Percentiles rank a stretch among this genome's conserved stretches.
These are phyloP conservation scores for Tenualosa thibaudeaui DNA, from an alignment of 2,797 vertebrate genomes.

Conservation along the genomic window DNA sequence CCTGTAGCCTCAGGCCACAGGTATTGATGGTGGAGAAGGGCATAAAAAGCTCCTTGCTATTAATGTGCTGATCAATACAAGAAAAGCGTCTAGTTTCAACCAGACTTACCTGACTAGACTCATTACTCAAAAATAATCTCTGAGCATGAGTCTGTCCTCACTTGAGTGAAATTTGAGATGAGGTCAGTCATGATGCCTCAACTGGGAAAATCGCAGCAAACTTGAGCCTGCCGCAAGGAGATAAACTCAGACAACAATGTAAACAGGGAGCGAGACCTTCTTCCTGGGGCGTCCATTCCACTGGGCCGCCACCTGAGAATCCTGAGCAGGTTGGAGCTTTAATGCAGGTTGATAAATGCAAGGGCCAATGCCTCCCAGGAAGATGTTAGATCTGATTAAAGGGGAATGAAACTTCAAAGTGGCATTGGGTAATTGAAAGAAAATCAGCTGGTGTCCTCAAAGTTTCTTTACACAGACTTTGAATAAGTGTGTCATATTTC, in stretches of 20 bases:
- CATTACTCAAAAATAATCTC: not conserved
- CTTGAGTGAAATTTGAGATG: not conserved
- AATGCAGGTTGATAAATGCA: constrained; percentile 2
- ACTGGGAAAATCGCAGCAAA: not conserved
- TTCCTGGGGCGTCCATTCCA: not conserved
- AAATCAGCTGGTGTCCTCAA: not conserved
- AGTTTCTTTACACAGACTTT: not conserved
- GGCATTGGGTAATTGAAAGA: not conserved
- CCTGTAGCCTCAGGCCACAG: no score
- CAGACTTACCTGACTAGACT: not conserved
- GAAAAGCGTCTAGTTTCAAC: not conserved
- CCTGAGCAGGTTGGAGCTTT: not conserved
- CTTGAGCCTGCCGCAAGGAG: not conserved
- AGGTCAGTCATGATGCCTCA: not conserved
- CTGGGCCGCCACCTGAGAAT: not conserved
- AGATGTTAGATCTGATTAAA: not conserved
- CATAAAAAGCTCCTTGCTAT: not conserved
- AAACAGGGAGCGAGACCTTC: not conserved
- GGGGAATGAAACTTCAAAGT: not conserved
- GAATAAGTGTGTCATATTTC: not conserved
- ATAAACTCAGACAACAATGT: constrained; percentile 13
- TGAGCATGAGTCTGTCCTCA: not conserved
- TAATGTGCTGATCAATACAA: not conserved
- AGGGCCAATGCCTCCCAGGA: not conserved
- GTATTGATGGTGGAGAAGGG: no score